phyloP scores from a whole-genome alignment of 2,113 vertebrate genomes.

The Myrmecophaga tridactyla region DNA sequence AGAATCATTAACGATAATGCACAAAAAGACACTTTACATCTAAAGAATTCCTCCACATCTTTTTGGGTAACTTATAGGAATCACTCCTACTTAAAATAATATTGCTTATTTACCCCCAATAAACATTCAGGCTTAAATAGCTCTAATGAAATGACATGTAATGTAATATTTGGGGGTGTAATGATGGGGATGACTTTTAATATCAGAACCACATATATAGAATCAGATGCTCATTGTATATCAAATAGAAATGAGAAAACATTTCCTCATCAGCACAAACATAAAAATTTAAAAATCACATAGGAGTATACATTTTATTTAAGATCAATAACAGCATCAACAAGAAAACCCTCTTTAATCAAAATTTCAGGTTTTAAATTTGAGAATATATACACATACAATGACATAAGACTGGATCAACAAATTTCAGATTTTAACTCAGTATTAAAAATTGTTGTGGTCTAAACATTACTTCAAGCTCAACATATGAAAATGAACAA shows the following conservation, averaged over 20 bases:
- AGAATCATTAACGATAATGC: conserved; percentile 20
- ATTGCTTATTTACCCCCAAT: neutral
- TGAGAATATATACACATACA: neutral
- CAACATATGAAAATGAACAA: conserved; percentile 51
- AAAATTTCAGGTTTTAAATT: neutral
- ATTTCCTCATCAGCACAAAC: neutral
- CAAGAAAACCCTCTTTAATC: neutral
- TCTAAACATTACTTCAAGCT: conserved; percentile 36
- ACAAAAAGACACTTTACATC: neutral
- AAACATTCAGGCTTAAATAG: conserved; percentile 28
- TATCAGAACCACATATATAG: neutral
- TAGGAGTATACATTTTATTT: neutral
- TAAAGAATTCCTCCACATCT: neutral
- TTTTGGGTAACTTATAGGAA: neutral
- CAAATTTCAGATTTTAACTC: conserved; percentile 43
- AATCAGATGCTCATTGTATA: neutral
- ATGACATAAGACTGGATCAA: neutral
- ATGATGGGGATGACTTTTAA: neutral
- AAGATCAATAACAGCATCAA: neutral
- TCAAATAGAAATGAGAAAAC: neutral
- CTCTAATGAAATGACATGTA: neutral
- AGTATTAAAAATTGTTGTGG: conserved; percentile 22
- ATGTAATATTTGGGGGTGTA: neutral
- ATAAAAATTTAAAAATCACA: neutral
- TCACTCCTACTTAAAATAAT: neutral